These are phyloP conservation scores for Neolamprologus falcicula DNA, from an alignment of 2,113 vertebrate genomes.

Conservation along the genomic window DNA sequence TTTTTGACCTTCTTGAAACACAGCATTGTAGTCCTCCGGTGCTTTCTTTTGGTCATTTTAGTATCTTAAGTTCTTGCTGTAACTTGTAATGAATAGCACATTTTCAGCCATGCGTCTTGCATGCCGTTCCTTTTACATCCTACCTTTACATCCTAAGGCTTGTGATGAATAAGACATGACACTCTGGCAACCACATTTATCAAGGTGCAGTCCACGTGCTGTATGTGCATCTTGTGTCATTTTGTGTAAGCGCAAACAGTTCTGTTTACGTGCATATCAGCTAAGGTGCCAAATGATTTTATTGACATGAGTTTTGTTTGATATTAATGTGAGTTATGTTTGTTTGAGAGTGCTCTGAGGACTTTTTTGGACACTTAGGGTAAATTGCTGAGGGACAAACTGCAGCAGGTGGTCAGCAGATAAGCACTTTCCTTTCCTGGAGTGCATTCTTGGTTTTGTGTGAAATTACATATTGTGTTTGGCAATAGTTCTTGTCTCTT, in stretches of 20 bases:
- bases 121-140: not conserved
- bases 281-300: not conserved
- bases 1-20: not conserved
- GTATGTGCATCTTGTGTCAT: not conserved
- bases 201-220: not conserved
- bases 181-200: not conserved
- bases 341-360: not conserved
- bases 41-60: not conserved
- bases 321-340: not conserved
- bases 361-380: not conserved
- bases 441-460: not conserved
- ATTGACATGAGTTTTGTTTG: not conserved
- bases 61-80: not conserved
- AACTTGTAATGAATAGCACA: not conserved
- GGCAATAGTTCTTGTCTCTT: not conserved
- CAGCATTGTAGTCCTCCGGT: not conserved
- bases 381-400: not conserved
- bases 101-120: not conserved
- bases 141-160: not conserved
- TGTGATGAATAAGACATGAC: slow-evolving; percentile 16
- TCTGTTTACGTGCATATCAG: not conserved
- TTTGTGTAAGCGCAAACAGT: not conserved
- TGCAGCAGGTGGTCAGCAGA: not conserved
- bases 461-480: not conserved
- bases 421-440: not conserved